Base-by-base conservation (phyloP, 2,888 invertebrate species). In the Allacma fusca region DNA sequence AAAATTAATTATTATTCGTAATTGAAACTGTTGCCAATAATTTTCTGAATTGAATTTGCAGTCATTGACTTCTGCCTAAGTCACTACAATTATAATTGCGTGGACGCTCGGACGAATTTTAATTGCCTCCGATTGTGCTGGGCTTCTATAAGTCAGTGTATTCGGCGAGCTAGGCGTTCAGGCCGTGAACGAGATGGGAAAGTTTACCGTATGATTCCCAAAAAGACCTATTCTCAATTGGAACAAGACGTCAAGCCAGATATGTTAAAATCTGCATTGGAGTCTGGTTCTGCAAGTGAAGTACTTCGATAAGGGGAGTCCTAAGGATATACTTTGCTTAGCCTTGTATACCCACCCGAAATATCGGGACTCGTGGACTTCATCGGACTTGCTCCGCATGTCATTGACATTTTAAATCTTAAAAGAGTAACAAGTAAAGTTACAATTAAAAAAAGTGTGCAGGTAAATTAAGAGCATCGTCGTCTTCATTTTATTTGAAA, bases 1-100 rank as follows among this genome's bases (percentile, higher is more conserved):
- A n/a, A n/a, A 40, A 40, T 40, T 40, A 9, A 40, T 40, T 40
- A 40, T 40, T 40, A 65, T 65, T 19, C 26, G 19, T 65, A 67
- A 19, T 23, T 19, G 24, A 9, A 29, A 0, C 34, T 29, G 34
- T 19, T 29, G 16, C 13, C 34, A 34, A 1, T 50, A 26, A n/a
- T 44, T 77, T 29, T 67, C 13, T n/a, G n/a, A 40, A 40, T 40
- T 40, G 13, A 40, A 13, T 50, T 50, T 50, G 50, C 94, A 0
- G 97, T 98, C 70, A 93, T 98, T 84, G 98, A 98, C 87, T 97
- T 95, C 87, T 98, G 97, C 87, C 88, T 97, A 79, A 94, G 94
- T 79, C 97, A 97, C 88, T 90, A 91, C 40, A 87, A 95, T 84
- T 88, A 92, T 5, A 87, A 95, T 84, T 88, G 92, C 5, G 91